Conservation (phyloP, 2,888 invertebrate genomes). For the Drepanosiphum platanoidis region DNA sequence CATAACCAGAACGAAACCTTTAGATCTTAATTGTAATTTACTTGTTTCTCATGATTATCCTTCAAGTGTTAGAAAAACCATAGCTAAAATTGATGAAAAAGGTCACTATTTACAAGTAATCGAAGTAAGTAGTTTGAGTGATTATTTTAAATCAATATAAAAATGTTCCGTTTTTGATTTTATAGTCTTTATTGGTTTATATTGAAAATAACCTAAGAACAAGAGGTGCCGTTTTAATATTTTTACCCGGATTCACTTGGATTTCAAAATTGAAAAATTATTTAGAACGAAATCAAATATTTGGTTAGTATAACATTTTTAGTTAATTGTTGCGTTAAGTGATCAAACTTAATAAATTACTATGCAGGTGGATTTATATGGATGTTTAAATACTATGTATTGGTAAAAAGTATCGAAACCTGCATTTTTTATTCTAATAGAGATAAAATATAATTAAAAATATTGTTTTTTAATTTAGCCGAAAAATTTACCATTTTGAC, state of each 20-base stretch:
- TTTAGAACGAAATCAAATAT: slow-evolving; percentile 78
- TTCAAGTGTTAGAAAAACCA: slow-evolving; percentile 73
- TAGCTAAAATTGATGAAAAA: slow-evolving; percentile 85
- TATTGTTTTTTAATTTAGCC: slow-evolving; percentile 9
- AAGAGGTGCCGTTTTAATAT: slow-evolving; percentile 89
- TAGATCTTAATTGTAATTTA: slow-evolving; percentile 82
- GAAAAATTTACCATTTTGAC: slow-evolving; percentile 82
- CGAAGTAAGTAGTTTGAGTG: slow-evolving; percentile 69
- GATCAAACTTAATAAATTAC: too few relatives aligned
- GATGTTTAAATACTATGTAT: too few relatives aligned
- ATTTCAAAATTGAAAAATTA: slow-evolving; percentile 92
- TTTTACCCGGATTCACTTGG: slow-evolving; percentile 97
- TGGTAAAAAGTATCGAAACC: too few relatives aligned
- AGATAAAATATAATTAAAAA: neutral
- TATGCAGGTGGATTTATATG: too few relatives aligned
- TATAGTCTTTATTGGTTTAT: slow-evolving; percentile 8
- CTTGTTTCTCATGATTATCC: slow-evolving; percentile 68
- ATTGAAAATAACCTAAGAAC: slow-evolving; percentile 68
- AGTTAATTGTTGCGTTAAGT: too few relatives aligned
- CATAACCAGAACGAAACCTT: slow-evolving; percentile 75
- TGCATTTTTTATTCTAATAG: too few relatives aligned
- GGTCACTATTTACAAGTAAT: slow-evolving; percentile 93
- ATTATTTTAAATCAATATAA: neutral
- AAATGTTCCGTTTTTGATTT: neutral
- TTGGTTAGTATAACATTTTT: slow-evolving; percentile 66